Evolutionary conservation across 2,888 invertebrate genomes (phyloP).

Genomic region (Xanthorhoe designata): DNA sequence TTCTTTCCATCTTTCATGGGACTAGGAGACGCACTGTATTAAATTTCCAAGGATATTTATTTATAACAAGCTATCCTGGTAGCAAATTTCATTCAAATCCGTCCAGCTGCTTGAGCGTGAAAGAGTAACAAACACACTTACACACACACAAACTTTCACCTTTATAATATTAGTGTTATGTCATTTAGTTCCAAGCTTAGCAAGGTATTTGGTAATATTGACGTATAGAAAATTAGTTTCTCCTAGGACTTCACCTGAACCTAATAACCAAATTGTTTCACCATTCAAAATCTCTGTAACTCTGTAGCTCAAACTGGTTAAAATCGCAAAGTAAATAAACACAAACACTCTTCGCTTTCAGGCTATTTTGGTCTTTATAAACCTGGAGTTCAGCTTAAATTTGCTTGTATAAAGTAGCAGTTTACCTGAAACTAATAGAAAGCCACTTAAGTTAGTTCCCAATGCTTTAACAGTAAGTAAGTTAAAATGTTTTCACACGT

Average conservation of each 20-base stretch:
- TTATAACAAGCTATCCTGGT: too few relatives aligned
- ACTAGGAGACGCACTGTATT: too few relatives aligned
- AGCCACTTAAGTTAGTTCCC: slow-evolving; percentile 20
- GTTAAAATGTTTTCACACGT: slow-evolving; percentile 18
- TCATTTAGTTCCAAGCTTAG: too few relatives aligned
- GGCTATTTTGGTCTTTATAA: background rate
- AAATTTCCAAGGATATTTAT: too few relatives aligned
- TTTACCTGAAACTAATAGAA: slow-evolving; percentile 16
- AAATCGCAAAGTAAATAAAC: background rate
- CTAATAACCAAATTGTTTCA: background rate
- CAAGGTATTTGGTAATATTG: too few relatives aligned
- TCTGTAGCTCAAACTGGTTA: slow-evolving; percentile 5
- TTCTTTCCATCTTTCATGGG: too few relatives aligned
- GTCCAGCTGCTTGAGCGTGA: too few relatives aligned
- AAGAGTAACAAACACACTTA: too few relatives aligned
- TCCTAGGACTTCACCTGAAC: background rate
- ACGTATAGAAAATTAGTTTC: background rate
- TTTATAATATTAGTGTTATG: too few relatives aligned
- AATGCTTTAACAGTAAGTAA: slow-evolving; percentile 12
- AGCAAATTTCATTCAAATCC: too few relatives aligned
- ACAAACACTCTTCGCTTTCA: background rate
- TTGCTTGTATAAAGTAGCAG: background rate
- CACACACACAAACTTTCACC: too few relatives aligned
- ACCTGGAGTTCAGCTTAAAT: background rate
- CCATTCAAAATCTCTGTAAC: background rate